A percentile compares a stretch with the other conserved stretches of the same genome.
Evolutionary conservation across 2,113 vertebrate genomes (phyloP).

Genomic region (Hippocampus guttulatus): DNA sequence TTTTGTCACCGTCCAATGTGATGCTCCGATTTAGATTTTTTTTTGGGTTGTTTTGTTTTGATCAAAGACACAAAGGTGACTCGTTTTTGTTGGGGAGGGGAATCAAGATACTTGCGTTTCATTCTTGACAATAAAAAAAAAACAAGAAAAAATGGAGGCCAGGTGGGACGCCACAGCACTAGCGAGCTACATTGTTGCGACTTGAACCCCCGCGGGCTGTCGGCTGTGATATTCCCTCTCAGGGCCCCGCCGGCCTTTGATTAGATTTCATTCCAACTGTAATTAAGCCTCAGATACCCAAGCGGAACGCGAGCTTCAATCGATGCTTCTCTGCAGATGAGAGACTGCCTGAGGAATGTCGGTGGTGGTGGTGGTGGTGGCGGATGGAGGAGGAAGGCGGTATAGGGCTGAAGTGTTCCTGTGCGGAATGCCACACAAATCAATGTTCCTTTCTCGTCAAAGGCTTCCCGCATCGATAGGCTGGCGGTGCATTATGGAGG

Average conservation of each 20-base stretch:
- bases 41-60: not conserved
- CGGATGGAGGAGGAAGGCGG: not conserved
- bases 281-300: slow-evolving; percentile 32
- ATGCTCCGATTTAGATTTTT: not conserved
- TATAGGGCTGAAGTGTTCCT: slow-evolving; percentile 1
- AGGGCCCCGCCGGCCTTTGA: slow-evolving; percentile 24
- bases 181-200: slow-evolving; percentile 14
- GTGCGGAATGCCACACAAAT: slow-evolving; percentile 18
- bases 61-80: not conserved
- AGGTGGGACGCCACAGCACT: slow-evolving; percentile 28
- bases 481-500: not conserved
- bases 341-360: not conserved
- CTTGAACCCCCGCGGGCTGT: slow-evolving; percentile 26
- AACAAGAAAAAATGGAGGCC: not conserved
- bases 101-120: not conserved
- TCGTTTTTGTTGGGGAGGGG: not conserved
- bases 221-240: slow-evolving; percentile 19
- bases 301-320: slow-evolving; percentile 34
- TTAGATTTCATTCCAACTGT: slow-evolving; percentile 23
- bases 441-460: slow-evolving; percentile 15
- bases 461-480: slow-evolving; percentile 1
- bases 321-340: slow-evolving; percentile 18
- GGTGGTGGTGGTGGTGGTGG: not conserved
- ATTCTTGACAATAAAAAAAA: not conserved
- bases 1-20: not conserved